phyloP scores from a whole-genome alignment of 2,113 vertebrate genomes.

The Ictalurus furcatus region DNA sequence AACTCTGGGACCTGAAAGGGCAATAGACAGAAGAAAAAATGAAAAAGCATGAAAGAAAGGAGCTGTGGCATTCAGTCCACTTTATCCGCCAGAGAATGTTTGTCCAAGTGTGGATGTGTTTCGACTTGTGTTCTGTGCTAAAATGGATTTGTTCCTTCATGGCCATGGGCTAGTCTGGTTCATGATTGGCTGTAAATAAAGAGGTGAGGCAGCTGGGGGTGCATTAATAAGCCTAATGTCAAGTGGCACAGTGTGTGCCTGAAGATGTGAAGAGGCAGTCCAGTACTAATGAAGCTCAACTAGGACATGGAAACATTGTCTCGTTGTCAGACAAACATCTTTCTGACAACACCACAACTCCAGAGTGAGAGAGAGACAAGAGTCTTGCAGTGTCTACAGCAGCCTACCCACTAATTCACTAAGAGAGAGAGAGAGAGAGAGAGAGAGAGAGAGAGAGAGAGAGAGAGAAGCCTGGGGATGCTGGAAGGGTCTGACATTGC shows the following conservation, averaged over 20 bases:
- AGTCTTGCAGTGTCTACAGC: constrained; percentile 44
- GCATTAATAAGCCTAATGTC: constrained; percentile 68
- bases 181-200: constrained; percentile 35
- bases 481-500: constrained; percentile 53
- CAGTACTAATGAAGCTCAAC: constrained; percentile 46
- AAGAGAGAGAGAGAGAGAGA: background rate
- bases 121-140: constrained; percentile 57
- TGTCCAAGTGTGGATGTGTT: constrained; percentile 67
- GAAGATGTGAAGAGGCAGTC: constrained; percentile 55
- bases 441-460: constrained; percentile 4
- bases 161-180: constrained; percentile 65
- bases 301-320: constrained; percentile 43
- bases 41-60: background rate
- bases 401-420: constrained; percentile 40
- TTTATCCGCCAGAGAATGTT: constrained; percentile 61
- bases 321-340: constrained; percentile 46
- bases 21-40: constrained; percentile 1
- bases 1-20: constrained; percentile 10
- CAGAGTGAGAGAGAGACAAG: constrained; percentile 42
- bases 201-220: constrained; percentile 50
- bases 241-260: constrained; percentile 62
- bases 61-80: constrained; percentile 31
- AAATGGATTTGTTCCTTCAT: constrained; percentile 70
- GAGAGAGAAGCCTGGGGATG: constrained; percentile 23
- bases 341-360: constrained; percentile 50